These are phyloP conservation scores for Parazoanthus darwini DNA, from an alignment of 92 coral and sea anemone species.

Conservation along the genomic window DNA sequence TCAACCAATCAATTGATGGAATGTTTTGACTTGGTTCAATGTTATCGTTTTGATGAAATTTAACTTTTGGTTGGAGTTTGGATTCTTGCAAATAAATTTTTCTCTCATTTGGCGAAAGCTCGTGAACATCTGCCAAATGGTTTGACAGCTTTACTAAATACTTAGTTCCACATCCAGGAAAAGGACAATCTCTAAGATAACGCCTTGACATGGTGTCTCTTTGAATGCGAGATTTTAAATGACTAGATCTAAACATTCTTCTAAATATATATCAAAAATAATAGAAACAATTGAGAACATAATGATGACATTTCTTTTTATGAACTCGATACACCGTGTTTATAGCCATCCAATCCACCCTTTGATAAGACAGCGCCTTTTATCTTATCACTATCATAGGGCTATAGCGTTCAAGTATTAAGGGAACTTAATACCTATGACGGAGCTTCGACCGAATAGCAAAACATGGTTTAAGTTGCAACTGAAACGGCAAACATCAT, in stretches of 20 bases:
- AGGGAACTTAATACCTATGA: neutral
- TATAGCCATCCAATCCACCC: conserved; percentile 4
- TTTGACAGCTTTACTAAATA: conserved; percentile 48
- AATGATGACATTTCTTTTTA: neutral
- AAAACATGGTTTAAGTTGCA: neutral
- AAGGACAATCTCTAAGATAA: conserved; percentile 7
- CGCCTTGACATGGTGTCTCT: neutral
- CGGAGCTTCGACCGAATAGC: neutral
- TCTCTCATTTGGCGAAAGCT: conserved; percentile 11
- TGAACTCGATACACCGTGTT: conserved; percentile 22
- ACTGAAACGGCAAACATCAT: conserved; percentile 18
- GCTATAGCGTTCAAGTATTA: conserved; percentile 6
- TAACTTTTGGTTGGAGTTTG: neutral
- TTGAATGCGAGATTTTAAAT: neutral
- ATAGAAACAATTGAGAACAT: neutral
- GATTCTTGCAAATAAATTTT: conserved; percentile 40
- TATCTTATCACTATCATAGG: conserved; percentile 13
- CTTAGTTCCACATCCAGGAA: conserved; percentile 44
- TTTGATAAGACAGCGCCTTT: conserved; percentile 20
- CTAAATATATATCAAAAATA: neutral
- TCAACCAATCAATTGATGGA: too few species aligned
- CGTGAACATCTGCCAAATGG: conserved; percentile 51
- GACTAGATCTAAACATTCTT: neutral
- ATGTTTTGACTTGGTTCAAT: too few species aligned
- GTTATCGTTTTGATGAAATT: too few species aligned